These are phyloP conservation scores for Lypha dubia DNA, from an alignment of 2,888 invertebrate species.

Conservation along the genomic window DNA sequence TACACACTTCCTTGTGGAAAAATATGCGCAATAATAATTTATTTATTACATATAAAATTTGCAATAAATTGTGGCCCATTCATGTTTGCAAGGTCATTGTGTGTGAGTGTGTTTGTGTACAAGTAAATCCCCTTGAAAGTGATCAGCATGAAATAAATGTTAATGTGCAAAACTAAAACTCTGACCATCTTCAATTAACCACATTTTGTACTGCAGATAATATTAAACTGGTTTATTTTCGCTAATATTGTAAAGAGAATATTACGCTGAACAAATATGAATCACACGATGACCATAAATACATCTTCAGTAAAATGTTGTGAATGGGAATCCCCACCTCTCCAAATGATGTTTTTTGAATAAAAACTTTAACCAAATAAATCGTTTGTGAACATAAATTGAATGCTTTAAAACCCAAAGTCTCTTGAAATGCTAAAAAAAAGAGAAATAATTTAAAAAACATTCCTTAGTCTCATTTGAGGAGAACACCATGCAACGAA, in stretches of 20 bases:
- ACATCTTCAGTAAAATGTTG: background rate
- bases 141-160: background rate
- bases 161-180: background rate
- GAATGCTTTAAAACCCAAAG: too few species aligned
- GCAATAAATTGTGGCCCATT: background rate
- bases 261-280: background rate
- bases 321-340: conserved; percentile 22
- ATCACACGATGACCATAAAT: background rate
- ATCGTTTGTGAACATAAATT: too few species aligned
- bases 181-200: conserved; percentile 25
- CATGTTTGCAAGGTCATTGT: conserved; percentile 1
- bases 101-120: too few species aligned
- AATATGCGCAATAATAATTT: background rate
- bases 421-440: too few species aligned
- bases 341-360: background rate
- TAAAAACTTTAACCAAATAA: too few species aligned
- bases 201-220: background rate
- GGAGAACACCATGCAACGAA: too few species aligned
- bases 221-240: conserved; percentile 18
- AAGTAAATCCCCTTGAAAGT: conserved; percentile 48
- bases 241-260: background rate
- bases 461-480: too few species aligned
- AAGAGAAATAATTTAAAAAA: too few species aligned
- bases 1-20: background rate
- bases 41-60: conserved; percentile 4